Base-by-base conservation (phyloP, 1,140 invertebrate genomes). In the Drepana arcuata region DNA sequence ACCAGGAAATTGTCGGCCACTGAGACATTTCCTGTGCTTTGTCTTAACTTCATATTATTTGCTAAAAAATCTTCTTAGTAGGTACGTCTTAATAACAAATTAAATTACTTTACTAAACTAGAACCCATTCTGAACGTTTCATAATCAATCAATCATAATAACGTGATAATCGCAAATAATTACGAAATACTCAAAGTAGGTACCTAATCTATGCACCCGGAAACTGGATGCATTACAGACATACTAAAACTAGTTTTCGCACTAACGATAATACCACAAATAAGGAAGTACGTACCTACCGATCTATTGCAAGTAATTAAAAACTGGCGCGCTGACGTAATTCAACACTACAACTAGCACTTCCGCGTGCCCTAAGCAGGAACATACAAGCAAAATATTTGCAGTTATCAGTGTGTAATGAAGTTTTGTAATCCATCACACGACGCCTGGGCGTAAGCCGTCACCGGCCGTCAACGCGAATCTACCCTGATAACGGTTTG, bases 261-360 rank as follows among this genome's bases (percentile, higher is more conserved):
- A 26, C 24, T 50, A 44, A 27, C 27, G 38, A 51, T 50, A 41
- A 56, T 45, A 56, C 35, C 48, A 56, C 60, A 74, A 75, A 79
- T 59, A 70, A 74, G 71, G 69, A 75, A 74, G 69, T 70, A n/a
- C n/a, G n/a, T n/a, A n/a, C n/a, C n/a, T n/a, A n/a, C n/a, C n/a
- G n/a, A n/a, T n/a, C n/a, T n/a, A 75, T 67, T 68, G 50, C 43
- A 53, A 68, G 61, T 69, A 74, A 74, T 72, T 73, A 79, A 75
- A 73, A 75, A 75, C 68, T 72, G 53, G 67, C 68, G 63, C 69
- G 69, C 67, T 79, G 74, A 74, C 71, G 71, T 75, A 73, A 79
- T 71, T 46, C 47, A 46, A 51, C 48, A 48, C 61, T 50, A 59
- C 48, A 51, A 44, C 55, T 56, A 59, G 60, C 58, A 72, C 68